Conservation (phyloP, 2,888 invertebrate genomes). For the Monochamus alternatus region DNA sequence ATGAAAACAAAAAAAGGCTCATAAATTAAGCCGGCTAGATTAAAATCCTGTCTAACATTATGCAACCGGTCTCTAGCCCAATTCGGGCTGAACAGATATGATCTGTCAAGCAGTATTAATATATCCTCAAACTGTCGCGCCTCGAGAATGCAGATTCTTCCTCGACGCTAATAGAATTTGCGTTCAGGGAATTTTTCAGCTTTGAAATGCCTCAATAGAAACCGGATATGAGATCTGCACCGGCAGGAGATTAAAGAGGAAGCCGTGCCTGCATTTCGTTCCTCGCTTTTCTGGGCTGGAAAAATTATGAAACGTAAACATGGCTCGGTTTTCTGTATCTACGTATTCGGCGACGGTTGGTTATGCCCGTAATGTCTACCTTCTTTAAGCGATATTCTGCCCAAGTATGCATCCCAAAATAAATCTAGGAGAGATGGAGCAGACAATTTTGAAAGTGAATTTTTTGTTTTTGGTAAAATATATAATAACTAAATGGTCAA, state of each 20-base stretch:
- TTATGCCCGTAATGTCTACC: neutral
- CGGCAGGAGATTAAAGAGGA: conserved; percentile 45
- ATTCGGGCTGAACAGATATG: neutral
- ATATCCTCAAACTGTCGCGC: neutral
- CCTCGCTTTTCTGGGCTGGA: neutral
- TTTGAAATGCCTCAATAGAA: conserved; percentile 42
- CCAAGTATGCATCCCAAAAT: too few species aligned
- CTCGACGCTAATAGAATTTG: conserved; percentile 32
- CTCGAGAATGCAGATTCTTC: conserved; percentile 28
- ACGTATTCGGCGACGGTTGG: neutral
- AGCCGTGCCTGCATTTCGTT: conserved; percentile 36
- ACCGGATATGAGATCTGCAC: conserved; percentile 50
- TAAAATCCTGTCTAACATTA: too few species aligned
- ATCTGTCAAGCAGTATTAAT: neutral
- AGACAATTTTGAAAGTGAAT: too few species aligned
- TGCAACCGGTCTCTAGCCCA: too few species aligned
- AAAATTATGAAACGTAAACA: conserved; percentile 30
- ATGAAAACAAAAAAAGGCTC: too few species aligned
- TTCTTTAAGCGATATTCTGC: neutral
- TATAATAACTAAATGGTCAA: too few species aligned
- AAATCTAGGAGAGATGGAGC: too few species aligned
- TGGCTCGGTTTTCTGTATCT: neutral
- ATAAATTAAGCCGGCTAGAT: too few species aligned
- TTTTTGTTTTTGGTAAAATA: too few species aligned
- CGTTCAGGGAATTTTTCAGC: conserved; percentile 42